Conservation (phyloP, 2,797 vertebrate species). For the Bradypodion pumilum region DNA sequence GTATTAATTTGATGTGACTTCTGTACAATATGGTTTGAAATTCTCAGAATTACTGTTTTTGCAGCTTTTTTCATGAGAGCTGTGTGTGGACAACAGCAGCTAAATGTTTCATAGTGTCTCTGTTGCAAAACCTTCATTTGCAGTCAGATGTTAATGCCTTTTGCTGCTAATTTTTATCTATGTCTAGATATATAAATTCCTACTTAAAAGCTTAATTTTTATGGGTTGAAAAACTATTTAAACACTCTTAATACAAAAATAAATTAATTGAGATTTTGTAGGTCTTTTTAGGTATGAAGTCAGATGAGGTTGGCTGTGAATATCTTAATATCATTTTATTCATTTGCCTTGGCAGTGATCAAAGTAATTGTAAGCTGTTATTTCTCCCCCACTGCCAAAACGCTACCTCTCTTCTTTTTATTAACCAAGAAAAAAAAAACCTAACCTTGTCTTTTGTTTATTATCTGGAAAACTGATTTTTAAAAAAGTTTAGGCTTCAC, state of each 20-base stretch:
- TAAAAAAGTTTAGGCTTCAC: slow-evolving; percentile 3
- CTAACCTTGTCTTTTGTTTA: not conserved
- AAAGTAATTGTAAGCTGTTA: slow-evolving; percentile 51
- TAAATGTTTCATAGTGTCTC: slow-evolving; percentile 86
- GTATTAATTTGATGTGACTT: slow-evolving; percentile 99
- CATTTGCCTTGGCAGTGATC: slow-evolving; percentile 36
- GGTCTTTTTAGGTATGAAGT: slow-evolving; percentile 59
- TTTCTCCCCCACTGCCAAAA: slow-evolving; percentile 31
- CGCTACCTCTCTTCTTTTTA: slow-evolving; percentile 34
- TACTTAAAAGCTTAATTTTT: slow-evolving; percentile 34
- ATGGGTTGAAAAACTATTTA: slow-evolving; percentile 48
- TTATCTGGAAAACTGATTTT: not conserved
- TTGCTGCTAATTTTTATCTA: slow-evolving; percentile 58
- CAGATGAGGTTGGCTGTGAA: slow-evolving; percentile 28
- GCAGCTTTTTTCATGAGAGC: slow-evolving; percentile 84
- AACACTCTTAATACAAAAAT: slow-evolving; percentile 19
- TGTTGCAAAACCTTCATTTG: slow-evolving; percentile 83
- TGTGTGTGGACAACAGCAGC: slow-evolving; percentile 83
- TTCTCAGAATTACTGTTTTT: slow-evolving; percentile 89
- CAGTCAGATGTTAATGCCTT: slow-evolving; percentile 59
- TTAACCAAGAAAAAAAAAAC: slow-evolving; percentile 25
- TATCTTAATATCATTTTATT: slow-evolving; percentile 29
- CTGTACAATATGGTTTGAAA: slow-evolving; percentile 94
- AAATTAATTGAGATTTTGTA: slow-evolving; percentile 50
- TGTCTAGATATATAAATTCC: slow-evolving; percentile 52